These are phyloP conservation scores for Bacillus rossius DNA, from an alignment of 1,140 invertebrate genomes.

Conservation along the genomic window DNA sequence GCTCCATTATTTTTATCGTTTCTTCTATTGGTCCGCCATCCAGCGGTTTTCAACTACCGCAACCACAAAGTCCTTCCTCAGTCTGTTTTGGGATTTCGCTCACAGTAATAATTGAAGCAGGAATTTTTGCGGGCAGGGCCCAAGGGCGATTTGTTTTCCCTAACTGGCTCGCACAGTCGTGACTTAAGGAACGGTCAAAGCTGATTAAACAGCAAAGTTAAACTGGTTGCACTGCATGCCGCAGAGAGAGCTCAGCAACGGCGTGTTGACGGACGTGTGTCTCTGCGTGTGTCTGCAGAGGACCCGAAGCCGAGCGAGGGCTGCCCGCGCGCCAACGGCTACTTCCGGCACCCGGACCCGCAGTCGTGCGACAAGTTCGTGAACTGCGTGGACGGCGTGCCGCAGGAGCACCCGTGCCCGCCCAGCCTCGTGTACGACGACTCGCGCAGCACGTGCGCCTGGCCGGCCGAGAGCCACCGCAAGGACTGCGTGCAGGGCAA, in stretches of 20 bases:
- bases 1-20: too few relatives aligned
- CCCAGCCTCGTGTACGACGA: conserved; percentile 78
- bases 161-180: too few relatives aligned
- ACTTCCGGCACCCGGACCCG: conserved; percentile 72
- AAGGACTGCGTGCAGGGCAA: conserved; percentile 55
- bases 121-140: too few relatives aligned
- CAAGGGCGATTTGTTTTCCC: too few relatives aligned
- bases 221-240: too few relatives aligned
- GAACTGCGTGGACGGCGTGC: conserved; percentile 69
- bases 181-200: too few relatives aligned
- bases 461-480: conserved; percentile 56
- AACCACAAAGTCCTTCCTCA: too few relatives aligned
- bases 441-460: conserved; percentile 65
- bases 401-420: conserved; percentile 68
- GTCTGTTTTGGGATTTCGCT: too few relatives aligned
- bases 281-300: conserved; percentile 47
- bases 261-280: background rate
- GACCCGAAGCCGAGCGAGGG: conserved; percentile 60
- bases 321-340: conserved; percentile 75
- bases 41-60: too few relatives aligned
- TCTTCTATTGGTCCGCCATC: too few relatives aligned
- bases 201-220: too few relatives aligned
- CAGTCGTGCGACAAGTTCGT: conserved; percentile 75
- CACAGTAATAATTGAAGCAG: too few relatives aligned
- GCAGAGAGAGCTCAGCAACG: background rate